A percentile compares a stretch with the other conserved stretches of the same genome.
Evolutionary conservation across 2,113 vertebrate genomes (phyloP).

Genomic region (Phyllostomus hastatus): DNA sequence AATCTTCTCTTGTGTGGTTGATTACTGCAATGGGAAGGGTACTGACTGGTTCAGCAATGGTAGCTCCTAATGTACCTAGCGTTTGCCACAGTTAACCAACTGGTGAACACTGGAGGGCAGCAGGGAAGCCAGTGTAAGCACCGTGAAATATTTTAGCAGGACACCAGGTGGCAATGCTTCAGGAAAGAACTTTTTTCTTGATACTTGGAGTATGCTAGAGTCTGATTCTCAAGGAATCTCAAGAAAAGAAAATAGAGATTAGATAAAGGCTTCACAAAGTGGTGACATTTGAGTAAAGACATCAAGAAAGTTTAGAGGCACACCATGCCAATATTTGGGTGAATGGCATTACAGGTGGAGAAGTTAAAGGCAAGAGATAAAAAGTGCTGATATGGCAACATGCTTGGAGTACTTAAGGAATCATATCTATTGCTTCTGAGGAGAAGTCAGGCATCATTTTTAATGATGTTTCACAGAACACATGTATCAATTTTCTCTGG

Average conservation of each 20-base stretch:
- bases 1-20: not conserved
- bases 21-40: not conserved
- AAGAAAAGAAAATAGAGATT: not conserved
- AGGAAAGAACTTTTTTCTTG: not conserved
- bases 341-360: not conserved
- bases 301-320: not conserved
- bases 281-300: not conserved
- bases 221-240: not conserved
- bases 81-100: not conserved
- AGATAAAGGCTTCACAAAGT: not conserved
- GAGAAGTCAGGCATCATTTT: not conserved
- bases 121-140: not conserved
- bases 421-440: not conserved
- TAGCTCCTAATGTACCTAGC: accelerated
- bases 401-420: not conserved
- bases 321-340: not conserved
- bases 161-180: not conserved
- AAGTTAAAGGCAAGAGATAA: not conserved
- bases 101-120: not conserved
- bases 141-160: not conserved
- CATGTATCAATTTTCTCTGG: not conserved
- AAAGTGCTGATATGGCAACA: not conserved
- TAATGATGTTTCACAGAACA: not conserved
- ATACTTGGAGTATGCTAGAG: not conserved
- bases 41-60: not conserved